A percentile compares a stretch with the other conserved stretches of the same genome.
Evolutionary conservation across 2,888 invertebrate genomes (phyloP).

Genomic region (Calameuta idolon): DNA sequence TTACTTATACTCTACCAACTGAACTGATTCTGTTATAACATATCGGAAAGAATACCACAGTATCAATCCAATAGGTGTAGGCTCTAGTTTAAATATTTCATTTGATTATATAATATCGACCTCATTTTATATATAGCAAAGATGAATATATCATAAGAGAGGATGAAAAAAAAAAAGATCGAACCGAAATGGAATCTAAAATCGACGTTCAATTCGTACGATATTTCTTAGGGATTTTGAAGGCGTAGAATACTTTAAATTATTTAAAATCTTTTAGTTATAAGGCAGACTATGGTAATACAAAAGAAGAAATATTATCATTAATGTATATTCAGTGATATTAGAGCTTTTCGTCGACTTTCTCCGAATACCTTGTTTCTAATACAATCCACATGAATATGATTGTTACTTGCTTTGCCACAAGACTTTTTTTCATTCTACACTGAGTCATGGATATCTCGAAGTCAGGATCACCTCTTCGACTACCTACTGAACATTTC

Average conservation of each 20-base stretch:
- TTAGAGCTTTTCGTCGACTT: not conserved
- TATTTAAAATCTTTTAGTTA: not conserved
- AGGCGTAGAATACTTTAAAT: not conserved
- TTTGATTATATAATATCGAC: not conserved
- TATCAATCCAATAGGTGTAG: not conserved
- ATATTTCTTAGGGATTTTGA: not conserved
- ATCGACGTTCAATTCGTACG: not conserved
- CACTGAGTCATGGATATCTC: not conserved
- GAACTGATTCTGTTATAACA: not conserved
- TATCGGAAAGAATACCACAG: not conserved
- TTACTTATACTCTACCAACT: not conserved
- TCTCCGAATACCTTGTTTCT: not conserved
- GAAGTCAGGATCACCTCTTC: too few relatives aligned
- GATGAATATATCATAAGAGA: not conserved
- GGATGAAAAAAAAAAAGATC: not conserved
- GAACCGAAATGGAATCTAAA: not conserved
- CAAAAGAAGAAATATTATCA: not conserved
- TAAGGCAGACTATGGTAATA: not conserved
- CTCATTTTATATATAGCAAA: not conserved
- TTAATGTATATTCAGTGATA: not conserved
- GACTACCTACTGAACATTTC: too few relatives aligned
- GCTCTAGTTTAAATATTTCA: not conserved
- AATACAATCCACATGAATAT: not conserved
- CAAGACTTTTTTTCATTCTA: not conserved
- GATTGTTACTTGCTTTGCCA: not conserved